Evolutionary conservation across 2,113 vertebrate species (phyloP), one percentile per base, ranked within the genome.

Genomic region (Equus quagga): DNA sequence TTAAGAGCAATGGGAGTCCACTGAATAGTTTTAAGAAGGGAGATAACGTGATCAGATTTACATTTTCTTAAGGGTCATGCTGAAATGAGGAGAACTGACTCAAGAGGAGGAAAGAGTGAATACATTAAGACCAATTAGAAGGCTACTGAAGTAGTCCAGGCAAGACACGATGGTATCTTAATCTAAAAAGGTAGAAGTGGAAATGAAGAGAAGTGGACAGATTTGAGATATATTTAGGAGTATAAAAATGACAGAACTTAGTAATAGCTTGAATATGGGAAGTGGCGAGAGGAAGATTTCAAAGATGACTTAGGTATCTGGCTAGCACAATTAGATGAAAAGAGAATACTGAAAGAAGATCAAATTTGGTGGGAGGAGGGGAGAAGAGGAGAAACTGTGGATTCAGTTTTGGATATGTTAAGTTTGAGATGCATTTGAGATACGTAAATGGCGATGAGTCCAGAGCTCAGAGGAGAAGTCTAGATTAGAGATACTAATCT

Each of bases 281-380:
- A 85, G 72, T 46, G 46, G 15, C 65, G 33, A 91, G 58, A 41
- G 10, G 13, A 51, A 65, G 33, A 91, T 49, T 90, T 85, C 36
- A 49, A 87, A 93, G 79, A 85, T 81, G 56, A 75, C 49, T 91
- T 62, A 81, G 60, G 12, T 80, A 87, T 69, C 31, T 70, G 84
- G 51, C 67, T 60, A 24, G 21, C 24, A 84, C 41, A 93, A 90
- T 91, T 24, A 93, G n/a, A 97, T 46, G 24, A 60, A 70, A 46
- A 92, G 51, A 76, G 44, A 85, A 91, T 51, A 92, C 0, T 49
- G 21, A 92, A 94, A 91, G 44, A 56, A 76, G n/a, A 91, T 69
- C 26, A 19, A 86, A 33, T 84, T 21, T 86, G 60, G 60, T 28
- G 14, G 79, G 21, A 58, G 21, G 49, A 82, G 8, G 21, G 31